A percentile compares a stretch with the other conserved stretches of the same genome.
Conservation (phyloP, 2,797 vertebrate species). For the Staurois parvus region DNA sequence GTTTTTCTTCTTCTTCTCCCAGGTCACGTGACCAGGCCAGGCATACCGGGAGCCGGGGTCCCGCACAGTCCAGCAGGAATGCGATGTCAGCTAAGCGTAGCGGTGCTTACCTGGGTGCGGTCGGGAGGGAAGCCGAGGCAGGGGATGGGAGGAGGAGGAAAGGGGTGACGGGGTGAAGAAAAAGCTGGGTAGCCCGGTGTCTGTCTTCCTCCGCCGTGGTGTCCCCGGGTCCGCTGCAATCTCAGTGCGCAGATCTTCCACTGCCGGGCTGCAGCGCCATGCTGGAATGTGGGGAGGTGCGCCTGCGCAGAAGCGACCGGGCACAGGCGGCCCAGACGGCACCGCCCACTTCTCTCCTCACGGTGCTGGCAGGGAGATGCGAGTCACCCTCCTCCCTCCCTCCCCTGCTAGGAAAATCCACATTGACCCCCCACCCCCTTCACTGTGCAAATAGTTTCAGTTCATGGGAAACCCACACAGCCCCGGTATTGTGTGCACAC, state of each 20-base stretch:
- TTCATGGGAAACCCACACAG: slow-evolving; percentile 37
- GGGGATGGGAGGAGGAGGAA: neutral
- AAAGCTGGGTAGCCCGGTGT: slow-evolving; percentile 29
- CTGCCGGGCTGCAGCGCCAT: slow-evolving; percentile 66
- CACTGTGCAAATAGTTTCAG: slow-evolving; percentile 35
- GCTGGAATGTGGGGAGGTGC: slow-evolving; percentile 68
- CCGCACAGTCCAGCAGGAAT: neutral
- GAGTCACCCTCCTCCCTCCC: neutral
- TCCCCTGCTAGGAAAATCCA: neutral
- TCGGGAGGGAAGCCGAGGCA: neutral
- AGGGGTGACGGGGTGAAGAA: neutral
- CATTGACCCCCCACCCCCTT: neutral
- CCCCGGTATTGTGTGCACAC: slow-evolving; percentile 10
- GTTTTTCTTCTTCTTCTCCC: too few species aligned
- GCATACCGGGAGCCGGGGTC: neutral
- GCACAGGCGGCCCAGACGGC: slow-evolving; percentile 34
- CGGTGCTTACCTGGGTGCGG: slow-evolving; percentile 35
- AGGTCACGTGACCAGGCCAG: too few species aligned
- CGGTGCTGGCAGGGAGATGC: neutral
- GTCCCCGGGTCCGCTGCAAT: slow-evolving; percentile 59
- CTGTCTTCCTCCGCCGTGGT: slow-evolving; percentile 17
- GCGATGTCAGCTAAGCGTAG: slow-evolving; percentile 3
- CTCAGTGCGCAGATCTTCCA: slow-evolving; percentile 63
- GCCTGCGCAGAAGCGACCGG: slow-evolving; percentile 56
- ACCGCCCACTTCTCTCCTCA: slow-evolving; percentile 11